A percentile compares a stretch with the other conserved stretches of the same genome.
Conservation (phyloP, 2,113 vertebrate species). For the Pterocles burchelli region DNA sequence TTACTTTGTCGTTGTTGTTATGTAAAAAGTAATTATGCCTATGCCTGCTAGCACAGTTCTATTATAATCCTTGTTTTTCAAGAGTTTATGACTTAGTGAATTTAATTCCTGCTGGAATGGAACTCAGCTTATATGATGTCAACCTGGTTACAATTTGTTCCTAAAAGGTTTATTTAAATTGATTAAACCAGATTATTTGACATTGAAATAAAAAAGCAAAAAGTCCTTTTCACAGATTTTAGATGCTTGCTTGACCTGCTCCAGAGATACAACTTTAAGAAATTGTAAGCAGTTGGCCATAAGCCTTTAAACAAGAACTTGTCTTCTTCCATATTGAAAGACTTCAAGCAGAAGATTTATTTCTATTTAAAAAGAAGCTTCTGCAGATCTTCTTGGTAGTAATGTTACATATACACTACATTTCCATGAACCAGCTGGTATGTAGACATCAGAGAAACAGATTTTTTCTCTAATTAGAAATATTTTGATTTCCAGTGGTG, state of each 20-base stretch:
- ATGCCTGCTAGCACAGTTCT: slow-evolving; percentile 20
- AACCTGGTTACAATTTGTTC: slow-evolving; percentile 26
- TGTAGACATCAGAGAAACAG: not conserved
- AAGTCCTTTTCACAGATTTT: not conserved
- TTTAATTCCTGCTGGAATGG: slow-evolving; percentile 46
- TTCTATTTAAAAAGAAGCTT: not conserved
- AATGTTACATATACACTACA: not conserved
- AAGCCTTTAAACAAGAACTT: not conserved
- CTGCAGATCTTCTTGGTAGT: not conserved
- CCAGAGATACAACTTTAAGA: not conserved
- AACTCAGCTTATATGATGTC: slow-evolving; percentile 14
- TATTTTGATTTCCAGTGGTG: not conserved
- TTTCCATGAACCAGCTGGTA: not conserved
- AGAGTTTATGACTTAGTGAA: slow-evolving; percentile 45
- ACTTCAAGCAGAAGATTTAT: not conserved
- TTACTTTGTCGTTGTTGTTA: slow-evolving; percentile 48
- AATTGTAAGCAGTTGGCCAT: not conserved
- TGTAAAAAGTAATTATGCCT: slow-evolving; percentile 62
- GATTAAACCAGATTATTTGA: not conserved
- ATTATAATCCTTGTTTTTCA: slow-evolving; percentile 31
- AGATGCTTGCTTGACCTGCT: not conserved
- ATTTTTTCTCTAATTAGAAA: not conserved
- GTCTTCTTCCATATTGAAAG: not conserved
- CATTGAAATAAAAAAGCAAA: not conserved
- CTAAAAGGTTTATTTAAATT: slow-evolving; percentile 10